Conservation (phyloP, 2,888 invertebrate genomes). For the Ochropleura plecta region DNA sequence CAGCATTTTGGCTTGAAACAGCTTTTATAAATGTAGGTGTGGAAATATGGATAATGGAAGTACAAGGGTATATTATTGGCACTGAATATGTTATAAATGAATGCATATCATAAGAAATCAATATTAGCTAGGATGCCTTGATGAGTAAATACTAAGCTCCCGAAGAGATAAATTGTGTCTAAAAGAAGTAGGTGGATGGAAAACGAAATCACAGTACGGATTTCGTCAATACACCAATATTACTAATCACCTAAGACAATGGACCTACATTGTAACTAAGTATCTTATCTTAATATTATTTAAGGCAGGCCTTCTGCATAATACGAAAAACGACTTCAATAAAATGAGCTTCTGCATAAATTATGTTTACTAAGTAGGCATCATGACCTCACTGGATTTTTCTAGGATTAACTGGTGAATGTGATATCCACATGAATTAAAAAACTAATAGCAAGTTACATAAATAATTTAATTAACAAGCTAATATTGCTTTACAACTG, state of each 20-base stretch:
- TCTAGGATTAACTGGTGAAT: conserved; percentile 22
- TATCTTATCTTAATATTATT: conserved; percentile 30
- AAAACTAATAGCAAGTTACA: conserved; percentile 54
- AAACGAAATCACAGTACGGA: conserved; percentile 65
- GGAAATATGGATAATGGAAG: not conserved
- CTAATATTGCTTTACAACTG: conserved; percentile 55
- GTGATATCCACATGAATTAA: conserved; percentile 40
- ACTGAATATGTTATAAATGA: conserved; percentile 53
- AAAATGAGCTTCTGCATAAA: not conserved
- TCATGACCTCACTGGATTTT: not conserved
- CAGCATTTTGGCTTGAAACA: not conserved
- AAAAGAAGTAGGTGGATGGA: conserved; percentile 54
- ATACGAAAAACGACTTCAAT: conserved; percentile 11
- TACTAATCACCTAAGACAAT: conserved; percentile 54
- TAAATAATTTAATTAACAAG: conserved; percentile 62
- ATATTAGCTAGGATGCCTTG: conserved; percentile 33
- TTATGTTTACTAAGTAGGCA: not conserved
- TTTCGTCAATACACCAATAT: conserved; percentile 48
- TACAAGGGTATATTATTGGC: conserved; percentile 13
- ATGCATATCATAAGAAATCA: conserved; percentile 41
- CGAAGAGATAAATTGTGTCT: conserved; percentile 53
- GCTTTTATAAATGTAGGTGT: not conserved
- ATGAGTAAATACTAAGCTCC: conserved; percentile 43
- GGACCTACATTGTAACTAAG: conserved; percentile 53
- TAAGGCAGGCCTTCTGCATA: conserved; percentile 33